Percentiles rank a stretch among this genome's conserved stretches.
Conservation (phyloP, 2,113 vertebrate genomes). For the Petroica traversi region DNA sequence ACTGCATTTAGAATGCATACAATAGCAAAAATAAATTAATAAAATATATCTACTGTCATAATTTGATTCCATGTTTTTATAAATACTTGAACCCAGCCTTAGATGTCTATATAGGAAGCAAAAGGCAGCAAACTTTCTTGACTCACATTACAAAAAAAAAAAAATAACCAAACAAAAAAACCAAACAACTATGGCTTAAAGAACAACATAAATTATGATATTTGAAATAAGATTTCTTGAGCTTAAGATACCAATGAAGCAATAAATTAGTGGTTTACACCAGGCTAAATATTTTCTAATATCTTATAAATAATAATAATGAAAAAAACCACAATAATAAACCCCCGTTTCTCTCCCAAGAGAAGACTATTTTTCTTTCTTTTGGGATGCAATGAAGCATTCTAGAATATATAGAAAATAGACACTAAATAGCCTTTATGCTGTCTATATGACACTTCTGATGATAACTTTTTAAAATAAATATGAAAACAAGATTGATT, state of each 20-base stretch:
- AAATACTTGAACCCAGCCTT: not conserved
- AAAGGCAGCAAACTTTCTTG: not conserved
- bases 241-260: not conserved
- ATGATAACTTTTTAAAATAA: not conserved
- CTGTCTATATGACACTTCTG: not conserved
- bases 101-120: not conserved
- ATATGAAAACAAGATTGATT: not conserved
- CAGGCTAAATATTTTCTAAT: not conserved
- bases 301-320: not conserved
- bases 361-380: not conserved
- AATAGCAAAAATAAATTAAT: not conserved
- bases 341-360: not conserved
- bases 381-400: not conserved
- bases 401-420: not conserved
- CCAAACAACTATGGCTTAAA: not conserved
- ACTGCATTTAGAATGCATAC: not conserved
- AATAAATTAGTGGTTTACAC: not conserved
- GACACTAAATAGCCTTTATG: not conserved
- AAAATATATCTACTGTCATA: not conserved
- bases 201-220: accelerated
- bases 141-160: not conserved
- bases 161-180: accelerated
- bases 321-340: not conserved
- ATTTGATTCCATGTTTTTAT: not conserved
- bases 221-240: not conserved